Percentiles rank a stretch among this genome's conserved stretches.
phyloP scores from a whole-genome alignment of 2,888 invertebrate species.

The Pseudococcus longispinus region DNA sequence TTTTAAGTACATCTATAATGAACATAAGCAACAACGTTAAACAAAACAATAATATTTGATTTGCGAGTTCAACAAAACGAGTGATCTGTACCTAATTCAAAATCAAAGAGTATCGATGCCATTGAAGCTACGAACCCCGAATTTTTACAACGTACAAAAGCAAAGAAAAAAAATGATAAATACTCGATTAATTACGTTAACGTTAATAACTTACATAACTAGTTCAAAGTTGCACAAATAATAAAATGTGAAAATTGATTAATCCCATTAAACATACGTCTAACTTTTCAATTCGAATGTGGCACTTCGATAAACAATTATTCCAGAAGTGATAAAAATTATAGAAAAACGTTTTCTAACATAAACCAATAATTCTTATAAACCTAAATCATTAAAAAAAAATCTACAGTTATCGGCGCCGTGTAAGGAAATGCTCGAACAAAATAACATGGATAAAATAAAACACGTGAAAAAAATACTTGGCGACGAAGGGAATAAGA shows the following conservation, averaged over 20 bases:
- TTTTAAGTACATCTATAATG: conserved; percentile 22
- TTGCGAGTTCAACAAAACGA: conserved; percentile 11
- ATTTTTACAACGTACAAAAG: not conserved
- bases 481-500: not conserved
- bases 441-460: not conserved
- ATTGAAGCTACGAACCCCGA: not conserved
- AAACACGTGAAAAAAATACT: not conserved
- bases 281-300: not conserved
- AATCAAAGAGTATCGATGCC: not conserved
- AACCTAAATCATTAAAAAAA: conserved; percentile 5
- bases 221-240: conserved; percentile 13
- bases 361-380: not conserved
- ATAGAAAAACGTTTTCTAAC: not conserved
- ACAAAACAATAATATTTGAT: conserved; percentile 12
- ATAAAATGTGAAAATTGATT: conserved; percentile 18
- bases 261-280: not conserved
- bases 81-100: not conserved
- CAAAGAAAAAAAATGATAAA: not conserved
- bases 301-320: conserved; percentile 20
- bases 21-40: conserved; percentile 16
- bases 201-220: conserved; percentile 31
- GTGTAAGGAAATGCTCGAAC: not conserved
- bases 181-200: conserved; percentile 35
- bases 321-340: not conserved
- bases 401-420: not conserved